A percentile compares a stretch with the other conserved stretches of the same genome.
phyloP scores from a whole-genome alignment of 2,888 invertebrate genomes.

The Crepidodera aurea region DNA sequence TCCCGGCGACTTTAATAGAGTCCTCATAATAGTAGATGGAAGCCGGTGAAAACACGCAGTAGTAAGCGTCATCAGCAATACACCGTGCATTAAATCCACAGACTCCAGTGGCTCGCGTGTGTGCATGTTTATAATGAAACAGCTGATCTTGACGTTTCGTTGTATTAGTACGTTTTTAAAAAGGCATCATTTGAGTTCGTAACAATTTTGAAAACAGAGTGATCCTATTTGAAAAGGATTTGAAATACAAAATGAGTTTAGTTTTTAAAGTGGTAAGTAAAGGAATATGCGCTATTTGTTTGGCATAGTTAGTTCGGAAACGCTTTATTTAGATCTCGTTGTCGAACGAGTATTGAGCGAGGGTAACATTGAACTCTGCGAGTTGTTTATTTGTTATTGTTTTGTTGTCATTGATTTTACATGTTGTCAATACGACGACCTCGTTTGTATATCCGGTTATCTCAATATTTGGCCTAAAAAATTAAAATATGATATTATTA shows the following conservation, averaged over 20 bases:
- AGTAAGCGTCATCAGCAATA: too few relatives aligned
- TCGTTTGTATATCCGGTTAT: too few relatives aligned
- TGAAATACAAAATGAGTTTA: slow-evolving; percentile 31
- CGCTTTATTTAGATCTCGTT: background rate
- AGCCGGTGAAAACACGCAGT: background rate
- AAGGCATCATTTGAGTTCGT: background rate
- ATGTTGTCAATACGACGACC: too few relatives aligned
- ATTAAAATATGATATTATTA: too few relatives aligned
- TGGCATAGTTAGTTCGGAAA: background rate
- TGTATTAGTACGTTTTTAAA: background rate
- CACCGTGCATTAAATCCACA: background rate
- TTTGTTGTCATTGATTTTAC: too few relatives aligned
- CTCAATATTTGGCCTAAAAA: too few relatives aligned
- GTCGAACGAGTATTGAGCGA: background rate
- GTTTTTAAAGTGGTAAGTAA: slow-evolving; percentile 40
- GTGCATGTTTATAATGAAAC: slow-evolving; percentile 34
- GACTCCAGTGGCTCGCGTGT: slow-evolving; percentile 10
- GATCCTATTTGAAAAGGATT: background rate
- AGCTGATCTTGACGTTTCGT: slow-evolving; percentile 41
- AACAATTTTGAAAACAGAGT: slow-evolving; percentile 6
- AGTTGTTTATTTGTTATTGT: background rate
- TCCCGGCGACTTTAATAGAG: background rate
- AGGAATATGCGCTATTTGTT: background rate
- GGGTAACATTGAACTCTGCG: background rate
- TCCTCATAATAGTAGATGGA: background rate